These are phyloP conservation scores for Acanthiza pusilla DNA, from an alignment of 2,797 vertebrate species.

Conservation along the genomic window DNA sequence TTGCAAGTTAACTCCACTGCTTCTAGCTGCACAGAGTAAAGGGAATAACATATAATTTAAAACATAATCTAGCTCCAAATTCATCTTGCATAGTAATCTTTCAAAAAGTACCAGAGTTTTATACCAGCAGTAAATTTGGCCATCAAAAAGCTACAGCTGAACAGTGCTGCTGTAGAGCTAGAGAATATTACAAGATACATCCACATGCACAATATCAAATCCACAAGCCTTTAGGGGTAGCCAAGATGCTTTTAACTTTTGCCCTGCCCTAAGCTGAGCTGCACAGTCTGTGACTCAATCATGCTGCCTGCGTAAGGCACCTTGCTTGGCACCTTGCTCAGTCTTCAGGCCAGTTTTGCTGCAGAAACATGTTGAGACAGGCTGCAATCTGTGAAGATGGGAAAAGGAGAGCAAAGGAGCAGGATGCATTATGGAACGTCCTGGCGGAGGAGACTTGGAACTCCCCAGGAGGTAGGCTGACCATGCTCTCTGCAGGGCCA, in stretches of 20 bases:
- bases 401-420: background rate
- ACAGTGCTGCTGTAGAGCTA: background rate
- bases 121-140: background rate
- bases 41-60: background rate
- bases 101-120: background rate
- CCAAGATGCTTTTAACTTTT: background rate
- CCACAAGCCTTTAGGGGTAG: background rate
- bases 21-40: background rate
- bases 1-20: background rate
- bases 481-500: accelerated
- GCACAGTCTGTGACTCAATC: background rate
- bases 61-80: background rate
- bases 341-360: background rate
- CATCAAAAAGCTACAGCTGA: background rate
- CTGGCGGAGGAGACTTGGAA: background rate
- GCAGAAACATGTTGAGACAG: background rate
- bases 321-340: background rate
- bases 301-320: background rate
- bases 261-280: background rate
- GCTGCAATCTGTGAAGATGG: background rate
- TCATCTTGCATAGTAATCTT: background rate
- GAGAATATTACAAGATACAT: background rate
- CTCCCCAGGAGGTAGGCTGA: background rate
- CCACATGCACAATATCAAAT: background rate
- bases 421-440: background rate